Base-by-base conservation (phyloP, 92 coral and sea anemone species). In the Palythoa grandiflora region DNA sequence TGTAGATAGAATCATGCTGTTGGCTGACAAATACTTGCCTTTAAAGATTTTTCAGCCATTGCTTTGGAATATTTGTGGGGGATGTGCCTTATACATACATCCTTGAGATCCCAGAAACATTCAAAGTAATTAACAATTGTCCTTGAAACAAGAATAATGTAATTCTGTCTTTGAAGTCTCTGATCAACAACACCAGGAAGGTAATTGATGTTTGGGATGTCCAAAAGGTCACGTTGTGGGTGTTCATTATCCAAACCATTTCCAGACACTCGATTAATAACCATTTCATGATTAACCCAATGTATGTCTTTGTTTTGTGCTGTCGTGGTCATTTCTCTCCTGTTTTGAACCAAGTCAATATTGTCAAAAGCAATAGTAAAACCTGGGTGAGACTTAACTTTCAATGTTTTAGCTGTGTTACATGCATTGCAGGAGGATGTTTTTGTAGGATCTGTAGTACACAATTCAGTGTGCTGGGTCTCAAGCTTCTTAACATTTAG, bases 301-400 rank as follows among this genome's bases (percentile, higher is more conserved):
- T 85, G 89, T 9, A 54, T 36, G 52, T 73, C 89, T 8, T 21
- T 20, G 57, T 85, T 85, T 28, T 85, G 80, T 7, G 83, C 15
- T 85, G 50, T 3, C 89, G 53, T 51, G 2, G 89, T 74, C 89
- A 73, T 85, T 19, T 85, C 51, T 72, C 89, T 84, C 36, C 80
- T 17, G 79, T 39, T 55, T 55, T 55, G 14, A 55, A 15, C n/a
- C 2, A 70, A 8, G 75, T 59, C 84, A 38, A 74, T 54, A 20
- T 86, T 74, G 21, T 75, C 89, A 76, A 86, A 86, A 17, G 75
- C 84, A 86, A 75, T 38, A 11, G 37, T 9, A 86, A 35, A 86
- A 36, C 89, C 89, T 75, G 89, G 84, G 73, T 86, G 89, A 66
- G 61, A 55, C 61, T 55, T 55, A 15, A 4, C 61, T 15, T 11